phyloP scores from a whole-genome alignment of 2,797 vertebrate species.

The Heliangelus exortis region DNA sequence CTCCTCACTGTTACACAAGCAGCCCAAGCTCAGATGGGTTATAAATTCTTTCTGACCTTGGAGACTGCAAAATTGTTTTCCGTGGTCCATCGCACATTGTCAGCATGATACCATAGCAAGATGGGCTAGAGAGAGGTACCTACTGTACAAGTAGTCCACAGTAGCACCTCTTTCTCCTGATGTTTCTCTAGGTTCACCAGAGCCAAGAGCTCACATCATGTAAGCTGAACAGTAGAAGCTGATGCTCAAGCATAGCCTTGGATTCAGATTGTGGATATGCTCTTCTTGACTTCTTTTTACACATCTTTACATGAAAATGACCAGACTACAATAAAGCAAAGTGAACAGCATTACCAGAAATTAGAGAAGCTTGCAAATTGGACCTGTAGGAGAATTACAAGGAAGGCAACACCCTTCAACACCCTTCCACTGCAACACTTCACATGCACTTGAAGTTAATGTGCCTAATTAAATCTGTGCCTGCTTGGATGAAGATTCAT shows the following conservation, averaged over 20 bases:
- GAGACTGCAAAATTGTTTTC: neutral
- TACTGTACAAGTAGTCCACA: neutral
- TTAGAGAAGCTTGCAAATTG: neutral
- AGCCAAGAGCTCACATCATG: neutral
- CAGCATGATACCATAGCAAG: fast-evolving
- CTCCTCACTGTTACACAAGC: neutral
- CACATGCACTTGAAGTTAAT: neutral
- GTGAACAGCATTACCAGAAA: neutral
- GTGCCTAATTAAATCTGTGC: neutral
- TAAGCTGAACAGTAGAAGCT: neutral
- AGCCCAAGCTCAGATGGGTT: neutral
- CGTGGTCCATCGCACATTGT: neutral
- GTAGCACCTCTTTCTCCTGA: neutral
- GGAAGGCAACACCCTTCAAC: neutral
- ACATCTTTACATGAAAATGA: neutral
- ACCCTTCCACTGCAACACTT: neutral
- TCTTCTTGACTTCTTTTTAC: neutral
- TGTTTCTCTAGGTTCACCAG: neutral
- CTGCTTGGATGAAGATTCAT: neutral
- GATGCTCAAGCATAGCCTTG: neutral
- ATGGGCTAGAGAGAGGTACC: neutral
- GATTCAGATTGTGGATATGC: neutral
- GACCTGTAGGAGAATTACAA: neutral
- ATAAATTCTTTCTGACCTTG: neutral
- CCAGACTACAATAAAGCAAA: neutral